Evolutionary conservation across 2,113 vertebrate genomes (phyloP), one percentile per base, ranked within the genome.

Genomic region (Parotia lawesii): DNA sequence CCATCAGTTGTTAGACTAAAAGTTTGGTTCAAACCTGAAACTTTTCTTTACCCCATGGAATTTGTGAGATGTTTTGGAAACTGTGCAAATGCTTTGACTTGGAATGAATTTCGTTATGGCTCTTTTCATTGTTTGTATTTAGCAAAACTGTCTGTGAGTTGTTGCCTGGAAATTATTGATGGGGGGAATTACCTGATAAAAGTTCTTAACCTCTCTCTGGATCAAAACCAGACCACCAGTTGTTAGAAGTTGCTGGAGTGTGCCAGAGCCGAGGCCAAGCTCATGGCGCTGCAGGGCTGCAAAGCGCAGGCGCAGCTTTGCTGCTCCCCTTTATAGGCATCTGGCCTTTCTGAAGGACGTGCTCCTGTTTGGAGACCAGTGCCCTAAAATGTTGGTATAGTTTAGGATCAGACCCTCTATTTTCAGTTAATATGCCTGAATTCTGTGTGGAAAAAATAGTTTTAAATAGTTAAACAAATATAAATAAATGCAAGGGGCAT

Each of bases 271-370:
- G 1, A n/a, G 31, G 50, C 71, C 45, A 15, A 51, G 40, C 54
- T 56, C 6, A 7, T 2, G 33, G 29, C 2, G 3, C 35, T 47
- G 48, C 67, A 65, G 54, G 37, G 45, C 53, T 0, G 1, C 1
- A 3, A 28, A 40, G 56, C 1, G 0, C 69, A 73, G 24, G 24
- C 4, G 8, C 50, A 57, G 47, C 56, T 81, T 73, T 15, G 22
- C 9, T 45, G 5, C 61, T 57, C 20, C n/a, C 24, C 29, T 57
- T 27, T 35, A 7, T 13, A 4, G 33, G 24, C 33, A 27, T 19
- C 24, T 67, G 53, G 31, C 6, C 5, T 79, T 67, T 28, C 35
- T 25, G 40, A 73, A n/a, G 16, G 28, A 37, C 17, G 0, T 10
- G 17, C 13, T 61, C 29, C 42, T 0, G 0, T 60, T 25, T 62